Percentiles rank a stretch among this genome's conserved stretches.
phyloP scores from a whole-genome alignment of 2,888 invertebrate species.

The Aphodius sticticus region DNA sequence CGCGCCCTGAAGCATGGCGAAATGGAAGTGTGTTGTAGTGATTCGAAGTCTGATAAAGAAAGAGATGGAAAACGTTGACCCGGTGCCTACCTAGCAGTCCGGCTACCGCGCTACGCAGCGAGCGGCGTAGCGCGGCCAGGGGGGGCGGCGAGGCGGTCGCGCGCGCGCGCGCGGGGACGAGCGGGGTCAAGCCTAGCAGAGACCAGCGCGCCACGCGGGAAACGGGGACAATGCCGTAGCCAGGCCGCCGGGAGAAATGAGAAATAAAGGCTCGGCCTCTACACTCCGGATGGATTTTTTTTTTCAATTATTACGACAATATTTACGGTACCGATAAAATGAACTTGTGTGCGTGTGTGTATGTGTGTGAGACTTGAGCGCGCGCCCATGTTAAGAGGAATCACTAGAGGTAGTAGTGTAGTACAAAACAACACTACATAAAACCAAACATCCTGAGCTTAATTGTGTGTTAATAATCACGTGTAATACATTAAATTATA shows the following conservation, averaged over 20 bases:
- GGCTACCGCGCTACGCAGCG: slow-evolving; percentile 62
- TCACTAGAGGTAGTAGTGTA: too few relatives aligned
- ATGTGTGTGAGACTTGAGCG: too few relatives aligned
- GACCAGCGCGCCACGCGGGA: slow-evolving; percentile 53
- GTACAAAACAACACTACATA: too few relatives aligned
- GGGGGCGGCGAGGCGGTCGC: slow-evolving; percentile 62
- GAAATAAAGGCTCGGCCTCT: slow-evolving; percentile 44
- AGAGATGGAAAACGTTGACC: slow-evolving; percentile 66
- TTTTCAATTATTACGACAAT: background rate
- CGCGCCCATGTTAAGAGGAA: too few relatives aligned
- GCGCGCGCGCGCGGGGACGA: slow-evolving; percentile 57
- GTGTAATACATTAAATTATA: too few relatives aligned
- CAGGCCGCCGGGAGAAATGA: slow-evolving; percentile 41
- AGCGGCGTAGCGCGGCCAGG: slow-evolving; percentile 52
- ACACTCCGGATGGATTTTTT: background rate
- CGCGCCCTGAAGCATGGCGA: background rate
- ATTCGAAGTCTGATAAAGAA: slow-evolving; percentile 38
- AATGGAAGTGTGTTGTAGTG: slow-evolving; percentile 15
- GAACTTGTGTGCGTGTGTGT: background rate
- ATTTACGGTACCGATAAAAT: background rate
- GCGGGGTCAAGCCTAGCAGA: slow-evolving; percentile 51
- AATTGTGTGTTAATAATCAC: too few relatives aligned
- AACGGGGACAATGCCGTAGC: slow-evolving; percentile 59
- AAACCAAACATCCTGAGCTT: too few relatives aligned
- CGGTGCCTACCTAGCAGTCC: slow-evolving; percentile 68